phyloP scores from a whole-genome alignment of 2,888 invertebrate species.

The Vandiemenella viatica region DNA sequence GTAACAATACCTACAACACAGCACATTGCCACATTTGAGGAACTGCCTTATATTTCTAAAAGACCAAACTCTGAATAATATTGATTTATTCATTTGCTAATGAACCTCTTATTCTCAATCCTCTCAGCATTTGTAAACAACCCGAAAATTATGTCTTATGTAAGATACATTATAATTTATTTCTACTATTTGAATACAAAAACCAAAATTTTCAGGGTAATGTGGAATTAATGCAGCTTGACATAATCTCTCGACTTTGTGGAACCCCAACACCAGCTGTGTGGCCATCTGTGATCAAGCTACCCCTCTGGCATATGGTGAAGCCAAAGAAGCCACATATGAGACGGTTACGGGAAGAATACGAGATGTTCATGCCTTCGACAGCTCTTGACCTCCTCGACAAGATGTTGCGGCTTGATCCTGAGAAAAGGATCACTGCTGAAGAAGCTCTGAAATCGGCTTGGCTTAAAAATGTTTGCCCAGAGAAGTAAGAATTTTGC shows the following conservation, averaged over 20 bases:
- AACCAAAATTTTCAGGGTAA: constrained; percentile 64
- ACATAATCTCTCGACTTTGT: constrained; percentile 84
- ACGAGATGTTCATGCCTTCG: constrained; percentile 72
- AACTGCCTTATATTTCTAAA: no score
- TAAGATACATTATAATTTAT: no score
- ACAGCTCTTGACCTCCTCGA: constrained; percentile 82
- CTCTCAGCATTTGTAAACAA: no score
- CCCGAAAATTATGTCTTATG: no score
- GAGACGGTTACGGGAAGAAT: constrained; percentile 80
- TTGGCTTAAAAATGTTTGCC: constrained; percentile 84
- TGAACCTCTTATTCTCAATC: no score
- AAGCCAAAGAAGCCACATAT: constrained; percentile 83
- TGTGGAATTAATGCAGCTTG: constrained; percentile 82
- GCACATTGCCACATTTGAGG: no score
- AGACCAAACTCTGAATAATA: no score
- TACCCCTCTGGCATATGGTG: constrained; percentile 83
- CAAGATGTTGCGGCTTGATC: constrained; percentile 92
- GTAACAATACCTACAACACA: no score
- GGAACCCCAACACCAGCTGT: constrained; percentile 92
- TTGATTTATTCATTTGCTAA: no score
- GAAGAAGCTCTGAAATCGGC: constrained; percentile 82
- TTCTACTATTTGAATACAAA: no score
- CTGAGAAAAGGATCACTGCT: constrained; percentile 82
- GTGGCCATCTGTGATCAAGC: constrained; percentile 89
- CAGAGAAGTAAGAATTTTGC: constrained; percentile 57